Percentiles rank a stretch among this genome's conserved stretches.
phyloP scores from a whole-genome alignment of 1,140 invertebrate genomes.

The Cyrtorhinus lividipennis region DNA sequence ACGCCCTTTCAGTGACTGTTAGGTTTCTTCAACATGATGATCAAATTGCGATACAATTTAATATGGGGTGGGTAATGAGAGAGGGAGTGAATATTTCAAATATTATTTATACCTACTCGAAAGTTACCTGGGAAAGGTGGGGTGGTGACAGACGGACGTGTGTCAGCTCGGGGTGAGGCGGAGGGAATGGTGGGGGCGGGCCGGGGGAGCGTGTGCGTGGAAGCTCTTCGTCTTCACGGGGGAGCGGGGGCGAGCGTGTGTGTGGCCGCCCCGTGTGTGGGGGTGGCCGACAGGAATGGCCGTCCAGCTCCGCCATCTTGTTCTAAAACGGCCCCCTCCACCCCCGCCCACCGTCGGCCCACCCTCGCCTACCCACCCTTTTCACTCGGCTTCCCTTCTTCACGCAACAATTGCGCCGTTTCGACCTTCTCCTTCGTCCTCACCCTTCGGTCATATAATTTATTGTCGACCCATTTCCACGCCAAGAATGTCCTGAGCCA shows the following conservation, averaged over 20 bases:
- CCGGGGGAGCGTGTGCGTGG: not conserved
- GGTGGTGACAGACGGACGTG: not conserved
- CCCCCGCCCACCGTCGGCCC: not conserved
- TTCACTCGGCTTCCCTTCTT: not conserved
- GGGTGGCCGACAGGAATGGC: constrained; percentile 8
- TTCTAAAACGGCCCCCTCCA: not conserved
- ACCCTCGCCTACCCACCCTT: not conserved
- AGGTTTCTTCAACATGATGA: too few relatives aligned
- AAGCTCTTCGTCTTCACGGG: not conserved
- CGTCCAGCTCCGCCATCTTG: constrained; percentile 8
- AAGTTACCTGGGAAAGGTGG: too few relatives aligned
- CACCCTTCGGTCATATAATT: too few relatives aligned
- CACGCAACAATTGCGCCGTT: not conserved
- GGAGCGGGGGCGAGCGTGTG: constrained; percentile 3
- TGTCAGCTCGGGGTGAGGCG: not conserved
- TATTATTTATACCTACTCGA: too few relatives aligned
- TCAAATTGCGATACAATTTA: too few relatives aligned
- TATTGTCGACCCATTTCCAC: too few relatives aligned
- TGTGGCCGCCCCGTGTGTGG: not conserved
- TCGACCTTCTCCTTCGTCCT: too few relatives aligned
- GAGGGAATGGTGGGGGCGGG: not conserved
- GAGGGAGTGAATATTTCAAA: too few relatives aligned
- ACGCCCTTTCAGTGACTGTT: too few relatives aligned
- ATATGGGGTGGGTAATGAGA: too few relatives aligned
- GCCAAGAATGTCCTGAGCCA: too few relatives aligned